Percentiles rank a stretch among this genome's conserved stretches.
Evolutionary conservation across 2,797 vertebrate genomes (phyloP).

Genomic region (Poeciliopsis presidionis): DNA sequence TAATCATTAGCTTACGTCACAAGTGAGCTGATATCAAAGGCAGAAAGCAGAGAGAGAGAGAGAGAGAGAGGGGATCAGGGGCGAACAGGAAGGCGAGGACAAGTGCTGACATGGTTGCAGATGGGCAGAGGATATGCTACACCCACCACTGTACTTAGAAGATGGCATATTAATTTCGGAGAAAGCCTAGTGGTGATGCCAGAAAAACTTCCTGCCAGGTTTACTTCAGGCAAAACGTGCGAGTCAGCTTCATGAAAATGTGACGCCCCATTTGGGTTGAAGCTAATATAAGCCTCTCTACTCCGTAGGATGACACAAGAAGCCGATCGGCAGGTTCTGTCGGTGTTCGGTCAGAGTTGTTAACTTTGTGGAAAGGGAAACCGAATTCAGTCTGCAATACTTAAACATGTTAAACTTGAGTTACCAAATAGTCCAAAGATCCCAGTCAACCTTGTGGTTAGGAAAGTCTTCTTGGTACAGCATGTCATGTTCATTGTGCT

Average conservation of each 20-base stretch:
- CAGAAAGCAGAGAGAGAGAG: constrained; percentile 10
- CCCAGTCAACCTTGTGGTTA: background rate
- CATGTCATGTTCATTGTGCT: constrained; percentile 24
- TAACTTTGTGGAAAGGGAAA: constrained; percentile 40
- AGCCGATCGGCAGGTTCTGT: constrained; percentile 50
- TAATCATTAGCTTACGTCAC: constrained; percentile 69
- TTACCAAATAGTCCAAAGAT: background rate
- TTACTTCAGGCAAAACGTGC: constrained; percentile 15
- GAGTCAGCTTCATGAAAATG: constrained; percentile 16
- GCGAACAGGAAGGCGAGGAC: constrained; percentile 13
- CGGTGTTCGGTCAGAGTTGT: constrained; percentile 4
- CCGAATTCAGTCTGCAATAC: constrained; percentile 8
- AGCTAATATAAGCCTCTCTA: constrained; percentile 27
- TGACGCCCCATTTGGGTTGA: constrained; percentile 19
- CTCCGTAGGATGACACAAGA: constrained; percentile 12
- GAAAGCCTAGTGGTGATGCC: constrained; percentile 27
- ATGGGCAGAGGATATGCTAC: constrained; percentile 42
- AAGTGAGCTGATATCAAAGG: constrained; percentile 27
- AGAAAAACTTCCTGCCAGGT: constrained; percentile 31
- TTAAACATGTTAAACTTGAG: background rate
- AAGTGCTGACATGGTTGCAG: constrained; percentile 38
- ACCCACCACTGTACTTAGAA: constrained; percentile 65
- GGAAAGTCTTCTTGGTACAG: background rate
- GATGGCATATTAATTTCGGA: constrained; percentile 55
- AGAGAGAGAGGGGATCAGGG: constrained; percentile 17